Conservation (phyloP, 2,797 vertebrate genomes). For the Ctenopoma kingsleyae region DNA sequence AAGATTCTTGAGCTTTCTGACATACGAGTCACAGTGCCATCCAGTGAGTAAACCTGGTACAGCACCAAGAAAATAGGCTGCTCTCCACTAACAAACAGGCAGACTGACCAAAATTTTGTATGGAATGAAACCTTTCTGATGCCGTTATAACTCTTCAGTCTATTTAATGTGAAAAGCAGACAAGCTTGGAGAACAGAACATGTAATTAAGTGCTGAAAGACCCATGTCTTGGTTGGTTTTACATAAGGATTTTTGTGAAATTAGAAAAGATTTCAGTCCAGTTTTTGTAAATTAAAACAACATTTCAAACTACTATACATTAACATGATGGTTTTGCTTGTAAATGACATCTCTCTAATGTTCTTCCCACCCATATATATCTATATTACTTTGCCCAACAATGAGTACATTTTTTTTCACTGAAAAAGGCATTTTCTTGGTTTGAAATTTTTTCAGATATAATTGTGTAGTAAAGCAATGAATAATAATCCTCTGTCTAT, state of each 20-base stretch:
- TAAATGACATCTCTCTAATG: constrained; percentile 74
- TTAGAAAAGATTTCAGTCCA: constrained; percentile 50
- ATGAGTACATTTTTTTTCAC: constrained; percentile 81
- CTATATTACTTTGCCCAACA: constrained; percentile 84
- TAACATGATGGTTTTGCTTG: constrained; percentile 59
- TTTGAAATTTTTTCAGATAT: constrained; percentile 84
- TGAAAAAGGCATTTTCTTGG: constrained; percentile 92
- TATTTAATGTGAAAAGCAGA: constrained; percentile 20
- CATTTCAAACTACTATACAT: constrained; percentile 57
- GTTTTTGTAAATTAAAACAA: constrained; percentile 57
- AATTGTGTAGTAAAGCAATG: constrained; percentile 89
- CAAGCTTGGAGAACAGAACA: constrained; percentile 32
- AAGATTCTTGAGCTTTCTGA: constrained; percentile 38
- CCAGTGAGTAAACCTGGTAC: constrained; percentile 58
- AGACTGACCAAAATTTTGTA: constrained; percentile 21
- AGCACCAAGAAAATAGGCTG: constrained; percentile 46
- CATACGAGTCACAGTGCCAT: constrained; percentile 50
- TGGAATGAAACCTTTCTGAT: constrained; percentile 49
- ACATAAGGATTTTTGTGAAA: constrained; percentile 44
- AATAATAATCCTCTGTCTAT: constrained; percentile 87
- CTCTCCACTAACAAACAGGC: constrained; percentile 34
- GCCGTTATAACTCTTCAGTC: constrained; percentile 22
- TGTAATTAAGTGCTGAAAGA: constrained; percentile 44
- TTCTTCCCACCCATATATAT: constrained; percentile 77
- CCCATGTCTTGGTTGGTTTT: constrained; percentile 43